A percentile compares a stretch with the other conserved stretches of the same genome.
These are phyloP conservation scores for Mesembrinibis cayennensis DNA, from an alignment of 2,113 vertebrate genomes.

Conservation along the genomic window DNA sequence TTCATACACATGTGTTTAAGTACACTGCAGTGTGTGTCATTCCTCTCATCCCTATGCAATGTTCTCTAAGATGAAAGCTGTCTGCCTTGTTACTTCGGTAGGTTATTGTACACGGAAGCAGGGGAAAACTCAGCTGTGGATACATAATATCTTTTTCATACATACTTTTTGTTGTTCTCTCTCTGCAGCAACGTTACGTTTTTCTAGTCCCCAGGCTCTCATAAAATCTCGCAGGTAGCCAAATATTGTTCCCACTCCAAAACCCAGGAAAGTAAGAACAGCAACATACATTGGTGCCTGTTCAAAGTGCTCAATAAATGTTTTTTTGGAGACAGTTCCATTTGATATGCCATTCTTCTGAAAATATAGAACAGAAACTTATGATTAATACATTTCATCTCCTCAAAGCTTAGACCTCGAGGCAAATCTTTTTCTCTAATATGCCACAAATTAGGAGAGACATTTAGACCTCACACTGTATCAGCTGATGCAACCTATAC, in stretches of 20 bases:
- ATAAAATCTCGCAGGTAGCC: conserved; percentile 93
- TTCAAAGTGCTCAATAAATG: conserved; percentile 81
- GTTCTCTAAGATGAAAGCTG: background rate
- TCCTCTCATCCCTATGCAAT: background rate
- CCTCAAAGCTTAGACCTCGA: background rate
- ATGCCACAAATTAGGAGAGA: background rate
- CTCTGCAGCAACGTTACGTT: conserved; percentile 82
- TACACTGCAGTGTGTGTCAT: background rate
- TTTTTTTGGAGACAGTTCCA: conserved; percentile 59
- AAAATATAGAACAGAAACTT: conserved; percentile 65
- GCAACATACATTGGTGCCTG: conserved; percentile 89
- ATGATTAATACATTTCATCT: conserved; percentile 1
- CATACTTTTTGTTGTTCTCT: conserved; percentile 90
- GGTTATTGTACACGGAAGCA: background rate
- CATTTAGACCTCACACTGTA: background rate
- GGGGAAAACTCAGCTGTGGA: background rate
- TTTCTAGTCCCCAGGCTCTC: conserved; percentile 88
- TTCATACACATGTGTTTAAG: background rate
- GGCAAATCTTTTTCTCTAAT: background rate
- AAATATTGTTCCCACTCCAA: conserved; percentile 88
- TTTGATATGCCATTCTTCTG: conserved; percentile 80
- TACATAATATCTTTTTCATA: background rate
- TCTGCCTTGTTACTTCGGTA: background rate
- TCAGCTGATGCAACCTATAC: background rate
- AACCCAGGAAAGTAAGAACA: conserved; percentile 90